Conservation (phyloP, 2,113 vertebrate genomes). For the Caranx ignobilis region DNA sequence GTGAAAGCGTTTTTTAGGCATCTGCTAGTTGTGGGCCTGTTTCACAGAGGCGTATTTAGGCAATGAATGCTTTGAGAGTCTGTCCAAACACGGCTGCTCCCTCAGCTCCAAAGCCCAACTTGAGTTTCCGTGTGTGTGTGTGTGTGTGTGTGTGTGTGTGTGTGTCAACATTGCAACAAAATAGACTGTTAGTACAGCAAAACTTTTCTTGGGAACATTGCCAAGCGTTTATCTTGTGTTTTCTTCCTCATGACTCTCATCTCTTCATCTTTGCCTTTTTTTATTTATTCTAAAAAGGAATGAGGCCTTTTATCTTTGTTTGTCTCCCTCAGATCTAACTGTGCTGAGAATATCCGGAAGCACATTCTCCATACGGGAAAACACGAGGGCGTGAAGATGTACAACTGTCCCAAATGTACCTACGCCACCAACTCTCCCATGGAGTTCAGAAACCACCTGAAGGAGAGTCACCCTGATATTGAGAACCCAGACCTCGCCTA, state of each 20-base stretch:
- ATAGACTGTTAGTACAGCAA: constrained; percentile 44
- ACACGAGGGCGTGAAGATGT: constrained; percentile 98
- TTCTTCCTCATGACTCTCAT: constrained; percentile 39
- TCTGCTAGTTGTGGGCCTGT: constrained; percentile 14
- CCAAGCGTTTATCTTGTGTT: constrained; percentile 54
- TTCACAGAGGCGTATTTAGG: constrained; percentile 33
- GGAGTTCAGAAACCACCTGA: constrained; percentile 98
- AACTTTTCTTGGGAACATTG: constrained; percentile 47
- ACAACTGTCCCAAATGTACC: constrained; percentile 96
- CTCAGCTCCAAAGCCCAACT: constrained; percentile 29
- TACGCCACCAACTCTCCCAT: constrained; percentile 94
- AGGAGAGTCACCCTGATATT: constrained; percentile 93
- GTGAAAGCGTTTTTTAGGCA: constrained; percentile 9
- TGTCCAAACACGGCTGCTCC: constrained; percentile 51
- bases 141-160: constrained; percentile 6
- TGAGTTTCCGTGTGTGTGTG: constrained; percentile 20
- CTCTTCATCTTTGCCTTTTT: constrained; percentile 32
- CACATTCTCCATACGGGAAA: constrained; percentile 98
- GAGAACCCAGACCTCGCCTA: constrained; percentile 98
- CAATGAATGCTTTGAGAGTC: constrained; percentile 40
- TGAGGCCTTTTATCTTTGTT: constrained; percentile 36
- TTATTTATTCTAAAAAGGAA: constrained; percentile 21
- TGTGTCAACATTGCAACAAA: constrained; percentile 43
- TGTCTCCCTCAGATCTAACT: constrained; percentile 91
- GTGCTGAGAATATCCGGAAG: constrained; percentile 98